phyloP scores from a whole-genome alignment of 2,113 vertebrate species.

The Oncorhynchus clarkii region DNA sequence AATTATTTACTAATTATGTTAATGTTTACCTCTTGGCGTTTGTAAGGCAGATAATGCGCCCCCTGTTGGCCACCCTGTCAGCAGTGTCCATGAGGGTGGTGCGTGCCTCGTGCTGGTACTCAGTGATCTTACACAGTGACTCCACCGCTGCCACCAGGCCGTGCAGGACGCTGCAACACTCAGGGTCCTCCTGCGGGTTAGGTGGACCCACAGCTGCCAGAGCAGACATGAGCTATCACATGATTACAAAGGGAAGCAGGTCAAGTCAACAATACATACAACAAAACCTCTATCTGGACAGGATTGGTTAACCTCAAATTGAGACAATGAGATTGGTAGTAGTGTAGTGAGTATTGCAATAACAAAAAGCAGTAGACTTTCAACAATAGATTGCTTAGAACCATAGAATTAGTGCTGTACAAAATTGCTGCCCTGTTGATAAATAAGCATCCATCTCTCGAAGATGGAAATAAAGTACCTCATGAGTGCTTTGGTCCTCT shows the following conservation, averaged over 20 bases:
- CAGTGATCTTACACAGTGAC: constrained; percentile 92
- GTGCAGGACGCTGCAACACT: constrained; percentile 96
- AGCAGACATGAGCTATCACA: constrained; percentile 86
- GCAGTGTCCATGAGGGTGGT: constrained; percentile 89
- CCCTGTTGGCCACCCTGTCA: constrained; percentile 90
- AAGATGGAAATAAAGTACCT: constrained; percentile 73
- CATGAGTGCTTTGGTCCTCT: constrained; percentile 92
- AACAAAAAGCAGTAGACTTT: no score
- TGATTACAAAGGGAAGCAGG: neutral
- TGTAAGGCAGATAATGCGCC: constrained; percentile 94
- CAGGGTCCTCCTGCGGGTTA: constrained; percentile 90
- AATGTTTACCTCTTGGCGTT: constrained; percentile 89
- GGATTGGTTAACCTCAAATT: neutral
- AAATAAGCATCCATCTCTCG: no score
- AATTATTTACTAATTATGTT: neutral
- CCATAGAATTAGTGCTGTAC: no score
- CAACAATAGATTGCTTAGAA: no score
- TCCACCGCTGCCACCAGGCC: constrained; percentile 93
- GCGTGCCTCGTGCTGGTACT: constrained; percentile 90
- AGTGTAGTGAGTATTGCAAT: neutral
- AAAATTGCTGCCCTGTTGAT: no score
- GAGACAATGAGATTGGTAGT: neutral
- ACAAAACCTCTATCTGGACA: neutral
- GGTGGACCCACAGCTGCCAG: constrained; percentile 92
- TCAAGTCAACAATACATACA: neutral